These are phyloP conservation scores for Psix sp. DNA, from an alignment of 1,140 invertebrate species.

Conservation along the genomic window DNA sequence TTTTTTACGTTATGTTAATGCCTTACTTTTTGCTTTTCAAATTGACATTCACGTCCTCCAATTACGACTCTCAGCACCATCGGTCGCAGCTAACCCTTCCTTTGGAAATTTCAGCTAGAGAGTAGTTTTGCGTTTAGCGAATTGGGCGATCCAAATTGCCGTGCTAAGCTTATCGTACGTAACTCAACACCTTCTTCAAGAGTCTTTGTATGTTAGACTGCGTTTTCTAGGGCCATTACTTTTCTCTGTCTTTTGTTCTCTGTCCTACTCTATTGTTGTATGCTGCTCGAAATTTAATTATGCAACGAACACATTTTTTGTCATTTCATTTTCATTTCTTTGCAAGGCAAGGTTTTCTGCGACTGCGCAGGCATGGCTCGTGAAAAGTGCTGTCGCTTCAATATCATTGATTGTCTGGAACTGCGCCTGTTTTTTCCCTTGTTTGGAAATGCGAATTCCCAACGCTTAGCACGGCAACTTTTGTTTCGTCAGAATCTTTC, in stretches of 20 bases:
- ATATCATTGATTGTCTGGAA: slow-evolving; percentile 13
- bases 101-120: slow-evolving; percentile 53
- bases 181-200: slow-evolving; percentile 33
- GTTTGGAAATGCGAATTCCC: slow-evolving; percentile 11
- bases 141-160: slow-evolving; percentile 42
- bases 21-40: too few relatives aligned
- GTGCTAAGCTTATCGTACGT: slow-evolving; percentile 57
- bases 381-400: slow-evolving; percentile 2
- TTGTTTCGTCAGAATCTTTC: slow-evolving; percentile 38
- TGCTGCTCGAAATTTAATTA: too few relatives aligned
- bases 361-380: slow-evolving; percentile 41
- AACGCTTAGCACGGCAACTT: slow-evolving; percentile 57
- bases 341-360: slow-evolving; percentile 30
- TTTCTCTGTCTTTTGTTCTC: neutral
- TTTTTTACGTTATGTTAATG: too few relatives aligned
- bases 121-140: slow-evolving; percentile 45
- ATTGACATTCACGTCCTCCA: too few relatives aligned
- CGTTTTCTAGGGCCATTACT: slow-evolving; percentile 32
- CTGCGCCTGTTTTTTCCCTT: slow-evolving; percentile 21
- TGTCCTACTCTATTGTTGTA: neutral
- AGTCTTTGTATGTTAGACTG: slow-evolving; percentile 40
- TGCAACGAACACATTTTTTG: neutral
- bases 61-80: too few relatives aligned
- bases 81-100: slow-evolving; percentile 28
- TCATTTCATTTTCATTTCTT: slow-evolving; percentile 6